Conservation (phyloP, 2,888 invertebrate genomes). For the Chouioia cunea region DNA sequence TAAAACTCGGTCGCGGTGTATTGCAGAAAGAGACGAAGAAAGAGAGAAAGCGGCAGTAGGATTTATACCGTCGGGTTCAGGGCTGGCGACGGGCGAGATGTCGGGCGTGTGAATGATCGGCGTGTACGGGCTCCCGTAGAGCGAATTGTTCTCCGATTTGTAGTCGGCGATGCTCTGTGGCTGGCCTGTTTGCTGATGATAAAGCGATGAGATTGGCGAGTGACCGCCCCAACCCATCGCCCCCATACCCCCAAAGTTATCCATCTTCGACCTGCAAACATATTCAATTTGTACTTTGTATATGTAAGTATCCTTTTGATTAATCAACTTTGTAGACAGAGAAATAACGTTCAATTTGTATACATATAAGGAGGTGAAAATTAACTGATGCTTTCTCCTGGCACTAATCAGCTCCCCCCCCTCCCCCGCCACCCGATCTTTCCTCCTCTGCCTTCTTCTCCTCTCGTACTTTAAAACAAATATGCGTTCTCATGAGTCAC, state of each 20-base stretch:
- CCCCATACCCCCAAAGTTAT: slow-evolving; percentile 65
- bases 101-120: slow-evolving; percentile 82
- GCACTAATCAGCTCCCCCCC: slow-evolving; percentile 21
- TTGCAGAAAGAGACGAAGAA: background rate
- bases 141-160: slow-evolving; percentile 67
- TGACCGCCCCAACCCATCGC: slow-evolving; percentile 67
- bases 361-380: slow-evolving; percentile 11
- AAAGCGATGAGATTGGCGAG: slow-evolving; percentile 66
- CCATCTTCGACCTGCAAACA: slow-evolving; percentile 64
- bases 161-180: slow-evolving; percentile 65
- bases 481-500: too few species aligned
- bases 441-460: too few species aligned
- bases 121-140: slow-evolving; percentile 67
- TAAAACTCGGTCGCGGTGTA: too few species aligned
- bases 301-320: too few species aligned
- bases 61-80: slow-evolving; percentile 78
- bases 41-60: slow-evolving; percentile 2
- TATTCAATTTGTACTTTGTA: slow-evolving; percentile 7
- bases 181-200: slow-evolving; percentile 70
- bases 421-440: too few species aligned
- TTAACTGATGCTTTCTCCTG: slow-evolving; percentile 26
- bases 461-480: too few species aligned
- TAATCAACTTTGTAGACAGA: too few species aligned
- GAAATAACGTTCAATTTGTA: slow-evolving; percentile 1
- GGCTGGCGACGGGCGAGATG: slow-evolving; percentile 86